Conservation (phyloP, 2,888 invertebrate genomes). For the Lycia hirtaria region DNA sequence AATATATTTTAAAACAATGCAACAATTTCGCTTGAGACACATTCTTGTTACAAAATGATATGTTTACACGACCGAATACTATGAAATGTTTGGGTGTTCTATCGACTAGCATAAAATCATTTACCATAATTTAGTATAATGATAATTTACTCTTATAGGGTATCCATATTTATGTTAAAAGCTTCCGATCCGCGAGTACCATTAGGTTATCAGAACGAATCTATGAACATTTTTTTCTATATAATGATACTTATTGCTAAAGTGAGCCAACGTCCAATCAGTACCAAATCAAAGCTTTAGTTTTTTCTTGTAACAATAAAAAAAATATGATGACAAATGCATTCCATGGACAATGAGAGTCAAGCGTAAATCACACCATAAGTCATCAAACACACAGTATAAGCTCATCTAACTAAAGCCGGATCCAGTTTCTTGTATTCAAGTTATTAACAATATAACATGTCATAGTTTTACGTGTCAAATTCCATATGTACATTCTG, state of each 20-base stretch:
- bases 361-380: neutral
- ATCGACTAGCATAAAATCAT: slow-evolving; percentile 62
- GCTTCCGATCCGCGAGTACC: slow-evolving; percentile 60
- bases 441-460: too few relatives aligned
- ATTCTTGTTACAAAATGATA: slow-evolving; percentile 68
- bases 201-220: slow-evolving; percentile 56
- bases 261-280: slow-evolving; percentile 77
- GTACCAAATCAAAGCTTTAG: slow-evolving; percentile 84
- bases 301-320: slow-evolving; percentile 57
- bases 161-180: slow-evolving; percentile 45
- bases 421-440: too few relatives aligned
- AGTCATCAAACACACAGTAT: too few relatives aligned
- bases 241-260: slow-evolving; percentile 62
- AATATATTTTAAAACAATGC: slow-evolving; percentile 49
- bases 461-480: too few relatives aligned
- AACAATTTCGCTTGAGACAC: slow-evolving; percentile 45
- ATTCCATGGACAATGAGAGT: slow-evolving; percentile 48
- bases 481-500: too few relatives aligned
- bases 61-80: slow-evolving; percentile 67
- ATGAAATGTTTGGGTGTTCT: slow-evolving; percentile 65
- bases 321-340: slow-evolving; percentile 44
- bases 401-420: too few relatives aligned
- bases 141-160: slow-evolving; percentile 52
- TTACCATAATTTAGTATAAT: slow-evolving; percentile 53
- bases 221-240: slow-evolving; percentile 51